Percentiles rank a stretch among this genome's conserved stretches.
Evolutionary conservation across 1,140 invertebrate genomes (phyloP).

Genomic region (Bombus consobrinus): DNA sequence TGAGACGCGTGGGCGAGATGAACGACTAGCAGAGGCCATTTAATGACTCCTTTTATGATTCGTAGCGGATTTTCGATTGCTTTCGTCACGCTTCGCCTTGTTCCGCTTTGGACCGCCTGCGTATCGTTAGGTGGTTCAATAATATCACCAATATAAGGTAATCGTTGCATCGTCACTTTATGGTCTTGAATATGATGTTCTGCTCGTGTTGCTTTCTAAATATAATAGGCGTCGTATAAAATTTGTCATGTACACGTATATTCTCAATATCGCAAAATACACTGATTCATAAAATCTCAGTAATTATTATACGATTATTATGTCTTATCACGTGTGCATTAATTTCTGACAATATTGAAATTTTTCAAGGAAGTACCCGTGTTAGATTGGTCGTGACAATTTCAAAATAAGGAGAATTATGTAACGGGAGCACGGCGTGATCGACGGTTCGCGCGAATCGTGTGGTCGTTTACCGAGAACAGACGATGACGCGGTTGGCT

Average conservation of each 20-base stretch:
- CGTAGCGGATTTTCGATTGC: conserved; percentile 50
- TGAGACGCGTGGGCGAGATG: conserved; percentile 36
- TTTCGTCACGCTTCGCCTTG: conserved; percentile 13
- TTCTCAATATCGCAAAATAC: too few relatives aligned
- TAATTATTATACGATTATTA: too few relatives aligned
- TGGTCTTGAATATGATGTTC: background rate
- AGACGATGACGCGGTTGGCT: conserved; percentile 34
- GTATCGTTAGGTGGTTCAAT: background rate
- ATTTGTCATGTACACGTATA: background rate
- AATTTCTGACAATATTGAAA: background rate
- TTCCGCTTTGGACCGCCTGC: background rate
- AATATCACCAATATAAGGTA: too few relatives aligned
- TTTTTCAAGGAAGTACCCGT: background rate
- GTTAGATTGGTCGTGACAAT: background rate
- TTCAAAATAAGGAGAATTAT: conserved; percentile 17
- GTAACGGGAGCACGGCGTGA: background rate
- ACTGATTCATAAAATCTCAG: too few relatives aligned
- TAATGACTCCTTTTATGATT: conserved; percentile 56
- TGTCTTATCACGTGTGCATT: background rate
- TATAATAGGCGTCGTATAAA: background rate
- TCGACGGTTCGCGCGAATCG: background rate
- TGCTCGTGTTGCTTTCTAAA: too few relatives aligned
- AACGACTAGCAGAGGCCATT: conserved; percentile 2
- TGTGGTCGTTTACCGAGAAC: conserved; percentile 52
- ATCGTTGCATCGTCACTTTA: background rate